Base-by-base conservation (phyloP, 2,888 invertebrate genomes). In the Rhagium mordax region DNA sequence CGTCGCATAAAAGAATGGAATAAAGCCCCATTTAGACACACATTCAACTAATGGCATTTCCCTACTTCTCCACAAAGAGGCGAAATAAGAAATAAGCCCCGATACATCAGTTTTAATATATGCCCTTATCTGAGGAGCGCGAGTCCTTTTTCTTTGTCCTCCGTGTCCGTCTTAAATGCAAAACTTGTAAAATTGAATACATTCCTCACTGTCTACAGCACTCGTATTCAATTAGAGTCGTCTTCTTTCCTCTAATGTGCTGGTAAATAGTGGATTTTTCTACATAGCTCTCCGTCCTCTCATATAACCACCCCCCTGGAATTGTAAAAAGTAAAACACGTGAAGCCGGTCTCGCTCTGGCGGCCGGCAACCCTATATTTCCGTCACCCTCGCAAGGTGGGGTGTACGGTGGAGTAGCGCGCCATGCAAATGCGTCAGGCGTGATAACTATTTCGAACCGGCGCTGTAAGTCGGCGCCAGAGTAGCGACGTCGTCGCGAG, bases 341-440 rank as follows among this genome's bases (percentile, higher is more conserved):
- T 81, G 77, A 76, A 68, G 74, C 76, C 78, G 71, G 76, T 82
- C 83, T 82, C 81, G 71, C 79, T 82, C 81, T 74, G 70, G 74
- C 79, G 73, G 78, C 80, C 74, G 78, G 76, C 74, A 67, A 80
- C 79, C 81, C 74, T 78, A 78, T 82, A 79, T 83, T 81, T 82
- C 79, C 79, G 79, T 80, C 85, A 80, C 81, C 80, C 78, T 81
- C 79, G 70, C 74, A 81, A 84, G 84, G 84, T 82, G 84, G 84
- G 83, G 83, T 82, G 81, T 80, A 81, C 82, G 84, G 83, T 83
- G 84, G 73, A 72, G 71, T 57, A 68, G 72, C 69, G 84, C 84
- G 87, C 87, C 87, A 88, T 88, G 88, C 88, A 88, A 88, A 88
- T 88, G 86, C 84, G 87, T 85, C 87, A 85, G 86, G 87, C 86